Base-by-base conservation (phyloP, 1,140 invertebrate genomes). In the Sinonovacula constricta region DNA sequence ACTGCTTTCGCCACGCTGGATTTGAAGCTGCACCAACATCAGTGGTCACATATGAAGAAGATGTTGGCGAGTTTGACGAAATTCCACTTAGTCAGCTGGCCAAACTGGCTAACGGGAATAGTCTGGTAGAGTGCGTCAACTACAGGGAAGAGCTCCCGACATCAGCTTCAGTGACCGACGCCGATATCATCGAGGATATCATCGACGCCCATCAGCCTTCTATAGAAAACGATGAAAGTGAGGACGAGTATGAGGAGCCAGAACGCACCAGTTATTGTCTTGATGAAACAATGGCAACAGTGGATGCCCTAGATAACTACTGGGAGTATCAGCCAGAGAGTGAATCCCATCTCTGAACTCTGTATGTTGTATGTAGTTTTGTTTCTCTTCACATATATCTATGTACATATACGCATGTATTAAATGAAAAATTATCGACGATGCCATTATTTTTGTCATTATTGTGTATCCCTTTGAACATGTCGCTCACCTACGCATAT, bases 1-100 rank as follows among this genome's bases (percentile, higher is more conserved):
- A 81, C 65, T 82, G 75, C 34, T 82, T 65, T 36, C 30, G 49
- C n/a, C 76, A 82, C 33, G 76, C 80, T 10, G 70, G 76, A 2
- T 79, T 79, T 39, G 18, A 45, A 45, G 18, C 39, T 45, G 39
- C n/a, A 18, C 18, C 39, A 10, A 5, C 4, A 30, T 18, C 7
- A 3, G 28, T 2, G 0, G 28, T 10, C 36, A 3, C 56, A 1
- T 12, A 10, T 24, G 14, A 28, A 14, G 57, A 53, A 5, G 24
- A 49, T 22, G 39, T 60, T 24, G n/a, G 7, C 7, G 75, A 78
- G 24, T 51, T 31, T 15, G 76, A 79, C 33, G 62, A 79, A 30
- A 68, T 80, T 10, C 78, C 69, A 0, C 39, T 80, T 22, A 28
- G 28, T 0, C 14, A 24, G 4, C 54, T 72, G 1, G 18, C 45